These are phyloP conservation scores for Ooceraea biroi DNA, from an alignment of 1,140 invertebrate genomes.

Conservation along the genomic window DNA sequence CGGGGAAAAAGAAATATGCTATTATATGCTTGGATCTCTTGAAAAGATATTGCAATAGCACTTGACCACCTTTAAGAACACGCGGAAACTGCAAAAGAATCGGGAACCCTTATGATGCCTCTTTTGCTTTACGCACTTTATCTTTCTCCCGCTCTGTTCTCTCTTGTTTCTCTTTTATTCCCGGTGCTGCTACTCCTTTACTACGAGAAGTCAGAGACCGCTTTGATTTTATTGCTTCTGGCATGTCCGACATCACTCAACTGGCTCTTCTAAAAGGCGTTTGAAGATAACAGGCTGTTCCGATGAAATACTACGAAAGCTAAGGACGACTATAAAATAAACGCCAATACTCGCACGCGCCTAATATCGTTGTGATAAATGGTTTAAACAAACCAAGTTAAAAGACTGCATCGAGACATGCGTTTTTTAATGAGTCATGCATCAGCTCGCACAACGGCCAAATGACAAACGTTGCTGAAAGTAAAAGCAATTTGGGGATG, in stretches of 20 bases:
- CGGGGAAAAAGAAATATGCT: not conserved
- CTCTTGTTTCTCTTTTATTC: constrained; percentile 49
- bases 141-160: constrained; percentile 30
- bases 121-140: constrained; percentile 49
- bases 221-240: constrained; percentile 64
- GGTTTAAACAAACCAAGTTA: constrained; percentile 26
- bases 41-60: constrained; percentile 4
- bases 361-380: no score
- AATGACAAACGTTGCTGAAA: constrained; percentile 29
- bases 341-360: constrained; percentile 34
- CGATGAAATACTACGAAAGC: constrained; percentile 57
- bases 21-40: constrained; percentile 15
- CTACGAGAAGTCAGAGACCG: constrained; percentile 51
- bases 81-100: constrained; percentile 37
- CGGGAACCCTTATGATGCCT: constrained; percentile 24
- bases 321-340: constrained; percentile 55
- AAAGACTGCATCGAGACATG: constrained; percentile 17
- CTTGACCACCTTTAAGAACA: constrained; percentile 13
- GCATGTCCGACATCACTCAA: constrained; percentile 63
- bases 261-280: constrained; percentile 52
- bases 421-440: constrained; percentile 18
- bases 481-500: constrained; percentile 31
- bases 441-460: not conserved
- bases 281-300: constrained; percentile 58
- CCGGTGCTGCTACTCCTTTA: constrained; percentile 2